Percentiles rank a stretch among this genome's conserved stretches.
phyloP scores from a whole-genome alignment of 2,113 vertebrate species.

The Misgurnus anguillicaudatus region DNA sequence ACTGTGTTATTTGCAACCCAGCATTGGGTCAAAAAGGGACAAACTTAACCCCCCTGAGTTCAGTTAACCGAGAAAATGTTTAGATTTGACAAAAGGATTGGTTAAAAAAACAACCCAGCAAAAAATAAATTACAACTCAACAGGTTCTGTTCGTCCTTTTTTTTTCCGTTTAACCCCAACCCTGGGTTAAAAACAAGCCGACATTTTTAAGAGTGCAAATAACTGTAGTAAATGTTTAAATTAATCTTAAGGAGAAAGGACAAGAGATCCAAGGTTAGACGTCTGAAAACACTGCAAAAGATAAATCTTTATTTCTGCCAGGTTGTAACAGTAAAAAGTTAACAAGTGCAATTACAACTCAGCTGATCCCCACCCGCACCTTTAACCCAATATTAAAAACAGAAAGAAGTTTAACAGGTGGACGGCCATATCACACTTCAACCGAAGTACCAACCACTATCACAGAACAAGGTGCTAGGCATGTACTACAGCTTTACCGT shows the following conservation, averaged over 20 bases:
- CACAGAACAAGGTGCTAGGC: conserved; percentile 47
- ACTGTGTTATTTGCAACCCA: too few relatives aligned
- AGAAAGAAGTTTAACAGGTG: conserved; percentile 37
- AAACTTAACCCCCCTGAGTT: too few relatives aligned
- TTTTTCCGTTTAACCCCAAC: too few relatives aligned
- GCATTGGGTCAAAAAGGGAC: too few relatives aligned
- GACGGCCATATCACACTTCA: conserved; percentile 37
- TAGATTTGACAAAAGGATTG: too few relatives aligned
- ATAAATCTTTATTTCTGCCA: conserved; percentile 64
- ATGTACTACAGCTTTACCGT: conserved; percentile 48
- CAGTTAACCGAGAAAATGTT: too few relatives aligned
- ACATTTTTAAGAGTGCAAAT: background rate
- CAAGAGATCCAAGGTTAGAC: background rate
- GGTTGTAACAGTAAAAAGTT: conserved; percentile 59
- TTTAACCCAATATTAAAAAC: conserved; percentile 36
- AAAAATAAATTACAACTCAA: too few relatives aligned
- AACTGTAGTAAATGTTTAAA: background rate
- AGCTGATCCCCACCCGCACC: conserved; percentile 21
- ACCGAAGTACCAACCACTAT: conserved; percentile 42
- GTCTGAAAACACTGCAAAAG: conserved; percentile 60
- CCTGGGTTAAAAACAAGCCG: too few relatives aligned
- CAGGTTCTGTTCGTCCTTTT: too few relatives aligned
- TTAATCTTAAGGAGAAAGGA: background rate
- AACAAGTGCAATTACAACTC: conserved; percentile 58
- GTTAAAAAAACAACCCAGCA: too few relatives aligned